Evolutionary conservation across 2,797 vertebrate species (phyloP).

Genomic region (Pipistrellus pygmaeus): DNA sequence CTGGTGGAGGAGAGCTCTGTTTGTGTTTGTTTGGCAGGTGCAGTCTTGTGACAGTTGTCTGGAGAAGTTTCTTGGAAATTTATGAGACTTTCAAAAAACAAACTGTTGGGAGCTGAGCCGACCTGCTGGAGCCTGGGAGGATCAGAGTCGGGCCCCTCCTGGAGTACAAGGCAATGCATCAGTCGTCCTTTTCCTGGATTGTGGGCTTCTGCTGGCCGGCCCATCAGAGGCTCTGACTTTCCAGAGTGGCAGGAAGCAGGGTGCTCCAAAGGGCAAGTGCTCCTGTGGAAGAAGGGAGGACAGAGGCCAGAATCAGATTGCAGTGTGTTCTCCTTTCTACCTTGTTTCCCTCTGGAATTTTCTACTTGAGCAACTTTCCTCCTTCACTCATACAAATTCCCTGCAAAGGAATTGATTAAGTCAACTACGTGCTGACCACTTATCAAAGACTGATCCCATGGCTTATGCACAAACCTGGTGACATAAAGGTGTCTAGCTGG

Average conservation of each 20-base stretch:
- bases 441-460: not conserved
- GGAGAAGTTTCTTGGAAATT: slow-evolving; percentile 85
- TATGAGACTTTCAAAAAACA: slow-evolving; percentile 84
- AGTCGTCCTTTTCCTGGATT: not conserved
- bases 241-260: not conserved
- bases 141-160: slow-evolving; percentile 45
- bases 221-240: not conserved
- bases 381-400: not conserved
- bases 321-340: not conserved
- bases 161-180: not conserved
- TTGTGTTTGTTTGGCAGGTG: slow-evolving; percentile 78
- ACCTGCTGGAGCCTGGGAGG: slow-evolving; percentile 70
- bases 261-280: not conserved
- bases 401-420: slow-evolving; percentile 5
- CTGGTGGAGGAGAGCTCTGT: slow-evolving; percentile 80
- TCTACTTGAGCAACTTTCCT: not conserved
- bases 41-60: slow-evolving; percentile 85
- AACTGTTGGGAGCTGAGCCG: slow-evolving; percentile 82
- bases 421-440: not conserved
- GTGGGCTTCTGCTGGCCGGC: not conserved
- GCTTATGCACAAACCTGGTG: not conserved
- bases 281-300: not conserved
- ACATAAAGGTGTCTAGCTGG: not conserved
- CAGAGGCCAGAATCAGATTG: not conserved
- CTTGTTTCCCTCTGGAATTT: not conserved